Conservation (phyloP, 2,888 invertebrate species). For the Melikaiella ostensackeni region DNA sequence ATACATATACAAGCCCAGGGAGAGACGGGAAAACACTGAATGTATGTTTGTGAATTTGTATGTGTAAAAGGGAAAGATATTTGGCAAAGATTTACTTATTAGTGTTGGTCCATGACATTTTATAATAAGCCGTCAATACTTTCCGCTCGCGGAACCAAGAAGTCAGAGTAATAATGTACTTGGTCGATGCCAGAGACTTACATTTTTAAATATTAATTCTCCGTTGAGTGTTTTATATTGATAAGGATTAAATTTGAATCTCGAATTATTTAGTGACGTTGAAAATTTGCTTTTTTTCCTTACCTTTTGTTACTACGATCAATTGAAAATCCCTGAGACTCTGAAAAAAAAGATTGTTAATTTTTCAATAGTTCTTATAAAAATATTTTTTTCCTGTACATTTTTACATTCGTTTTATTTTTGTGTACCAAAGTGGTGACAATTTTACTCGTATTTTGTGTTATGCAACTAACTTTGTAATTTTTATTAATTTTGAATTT, state of each 20-base stretch:
- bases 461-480: constrained; percentile 42
- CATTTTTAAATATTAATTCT: constrained; percentile 21
- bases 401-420: background rate
- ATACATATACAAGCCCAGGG: constrained; percentile 60
- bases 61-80: constrained; percentile 48
- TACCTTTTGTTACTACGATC: background rate
- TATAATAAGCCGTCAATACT: constrained; percentile 28
- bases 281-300: background rate
- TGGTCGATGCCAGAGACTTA: constrained; percentile 36
- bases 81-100: constrained; percentile 57
- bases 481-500: constrained; percentile 34
- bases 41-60: constrained; percentile 44
- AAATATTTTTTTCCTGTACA: background rate
- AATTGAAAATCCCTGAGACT: background rate
- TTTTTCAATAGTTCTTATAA: background rate
- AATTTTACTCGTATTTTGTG: background rate
- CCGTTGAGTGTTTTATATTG: constrained; percentile 18
- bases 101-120: constrained; percentile 73
- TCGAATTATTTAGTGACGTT: constrained; percentile 10
- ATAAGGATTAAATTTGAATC: constrained; percentile 6
- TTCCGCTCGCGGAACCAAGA: constrained; percentile 21
- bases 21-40: constrained; percentile 43
- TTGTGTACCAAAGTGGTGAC: background rate
- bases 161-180: constrained; percentile 33
- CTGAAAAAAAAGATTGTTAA: constrained; percentile 2